Evolutionary conservation across 2,888 invertebrate species (phyloP), one percentile per base, ranked within the genome.

Genomic region (Heliconius cydno): DNA sequence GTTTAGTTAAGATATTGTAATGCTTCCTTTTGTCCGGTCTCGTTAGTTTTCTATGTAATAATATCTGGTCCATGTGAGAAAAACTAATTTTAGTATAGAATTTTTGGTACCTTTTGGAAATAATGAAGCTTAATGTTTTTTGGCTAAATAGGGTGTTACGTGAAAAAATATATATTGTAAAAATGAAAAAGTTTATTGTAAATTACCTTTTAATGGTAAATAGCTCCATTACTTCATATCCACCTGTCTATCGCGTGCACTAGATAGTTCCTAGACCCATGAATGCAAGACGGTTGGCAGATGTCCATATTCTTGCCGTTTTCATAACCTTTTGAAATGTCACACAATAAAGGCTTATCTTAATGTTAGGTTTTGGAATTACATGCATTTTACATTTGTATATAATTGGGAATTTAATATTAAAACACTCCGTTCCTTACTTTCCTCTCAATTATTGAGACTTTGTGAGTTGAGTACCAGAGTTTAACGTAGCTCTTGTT

Each of bases 261-360:
- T 80, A 81, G 78, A 78, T 79, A 83, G 70, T 57, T 80, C 80
- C 79, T 82, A 81, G 81, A 77, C 78, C 82, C 66, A 75, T 76
- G 80, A 79, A 72, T 72, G 66, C 70, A 75, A 71, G 83, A 80
- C 89, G 87, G 90, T 90, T 88, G 86, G 91, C 91, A 91, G 90
- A 88, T 91, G 91, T 80, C 67, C 57, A 28, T 41, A 65, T 28
- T 74, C 60, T 63, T 76, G 68, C 63, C 78, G 80, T 78, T 87
- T 86, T 85, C 87, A 70, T 84, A 85, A 88, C 87, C 87, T 89
- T 88, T 88, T 46, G 30, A 86, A 89, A 89, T 89, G 88, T 87
- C 88, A 87, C 68, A 60, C 52, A 22, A 22, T 22, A 52, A 52
- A 52, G 52, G 52, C 9, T 52, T 34, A 57, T 30, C 19, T 65